Percentiles rank a stretch among this genome's conserved stretches.
phyloP scores from a whole-genome alignment of 1,140 invertebrate species.

The Metaphire vulgaris region DNA sequence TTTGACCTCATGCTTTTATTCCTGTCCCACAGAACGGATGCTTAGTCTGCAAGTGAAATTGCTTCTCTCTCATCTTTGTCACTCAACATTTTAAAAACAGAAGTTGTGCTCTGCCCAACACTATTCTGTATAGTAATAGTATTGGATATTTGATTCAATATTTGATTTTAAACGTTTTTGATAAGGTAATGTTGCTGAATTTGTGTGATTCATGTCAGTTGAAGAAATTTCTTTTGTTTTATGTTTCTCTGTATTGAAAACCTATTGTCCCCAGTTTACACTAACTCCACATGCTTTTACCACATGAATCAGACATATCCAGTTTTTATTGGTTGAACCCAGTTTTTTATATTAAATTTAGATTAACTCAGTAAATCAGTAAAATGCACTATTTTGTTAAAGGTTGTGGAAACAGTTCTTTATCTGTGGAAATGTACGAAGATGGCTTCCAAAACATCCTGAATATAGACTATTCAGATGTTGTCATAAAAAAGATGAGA shows the following conservation, averaged over 20 bases:
- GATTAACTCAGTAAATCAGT: no score
- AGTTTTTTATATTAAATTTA: no score
- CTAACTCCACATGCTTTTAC: neutral
- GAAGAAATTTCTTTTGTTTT: neutral
- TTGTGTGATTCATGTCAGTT: neutral
- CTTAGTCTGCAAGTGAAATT: no score
- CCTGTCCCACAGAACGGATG: no score
- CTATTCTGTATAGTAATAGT: no score
- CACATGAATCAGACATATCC: neutral
- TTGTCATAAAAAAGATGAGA: conserved; percentile 52
- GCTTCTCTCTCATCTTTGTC: no score
- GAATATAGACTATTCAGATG: conserved; percentile 55
- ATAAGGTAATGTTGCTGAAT: no score
- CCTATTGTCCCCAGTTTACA: neutral
- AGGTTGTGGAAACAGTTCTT: conserved; percentile 56
- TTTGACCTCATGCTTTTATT: no score
- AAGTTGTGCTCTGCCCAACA: no score
- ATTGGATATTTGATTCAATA: no score
- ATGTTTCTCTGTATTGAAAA: neutral
- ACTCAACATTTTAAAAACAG: no score
- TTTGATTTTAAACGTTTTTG: no score
- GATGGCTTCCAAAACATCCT: conserved; percentile 52
- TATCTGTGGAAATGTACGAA: conserved; percentile 52
- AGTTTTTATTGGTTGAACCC: neutral
- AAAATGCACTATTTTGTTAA: conserved; percentile 9